Conservation (phyloP, 92 coral and sea anemone genomes). For the Heteractis magnifica region DNA sequence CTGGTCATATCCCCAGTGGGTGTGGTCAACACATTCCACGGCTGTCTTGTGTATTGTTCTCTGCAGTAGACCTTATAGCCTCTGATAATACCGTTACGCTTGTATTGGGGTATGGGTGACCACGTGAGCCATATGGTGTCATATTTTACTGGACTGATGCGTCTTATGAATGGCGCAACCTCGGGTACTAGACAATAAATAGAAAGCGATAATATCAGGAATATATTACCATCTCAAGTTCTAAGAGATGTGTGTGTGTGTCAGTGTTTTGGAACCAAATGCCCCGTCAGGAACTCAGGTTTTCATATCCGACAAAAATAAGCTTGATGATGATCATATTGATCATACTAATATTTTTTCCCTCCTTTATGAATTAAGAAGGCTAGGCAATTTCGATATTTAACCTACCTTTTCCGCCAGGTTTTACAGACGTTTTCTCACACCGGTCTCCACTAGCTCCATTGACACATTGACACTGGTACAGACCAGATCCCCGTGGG, state of each 20-base stretch:
- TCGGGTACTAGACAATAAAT: conserved; percentile 9
- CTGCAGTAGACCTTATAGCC: conserved; percentile 17
- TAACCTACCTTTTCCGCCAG: no score
- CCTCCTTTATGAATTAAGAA: not conserved
- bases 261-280: no score
- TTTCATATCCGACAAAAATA: not conserved
- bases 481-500: conserved; percentile 15
- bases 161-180: conserved; percentile 14
- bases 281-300: no score
- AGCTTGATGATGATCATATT: not conserved
- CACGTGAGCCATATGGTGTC: conserved; percentile 8
- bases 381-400: not conserved
- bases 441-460: conserved; percentile 8
- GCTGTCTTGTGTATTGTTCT: not conserved
- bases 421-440: not conserved
- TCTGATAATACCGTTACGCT: conserved; percentile 17
- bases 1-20: conserved; percentile 11
- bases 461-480: not conserved
- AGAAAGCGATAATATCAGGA: not conserved
- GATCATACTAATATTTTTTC: not conserved
- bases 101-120: conserved; percentile 13
- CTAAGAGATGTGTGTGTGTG: no score
- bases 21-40: conserved; percentile 16
- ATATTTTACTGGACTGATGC: conserved; percentile 9
- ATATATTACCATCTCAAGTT: not conserved